A percentile compares a stretch with the other conserved stretches of the same genome.
Conservation (phyloP, 2,797 vertebrate genomes). For the Helicolenus hilgendorfi region DNA sequence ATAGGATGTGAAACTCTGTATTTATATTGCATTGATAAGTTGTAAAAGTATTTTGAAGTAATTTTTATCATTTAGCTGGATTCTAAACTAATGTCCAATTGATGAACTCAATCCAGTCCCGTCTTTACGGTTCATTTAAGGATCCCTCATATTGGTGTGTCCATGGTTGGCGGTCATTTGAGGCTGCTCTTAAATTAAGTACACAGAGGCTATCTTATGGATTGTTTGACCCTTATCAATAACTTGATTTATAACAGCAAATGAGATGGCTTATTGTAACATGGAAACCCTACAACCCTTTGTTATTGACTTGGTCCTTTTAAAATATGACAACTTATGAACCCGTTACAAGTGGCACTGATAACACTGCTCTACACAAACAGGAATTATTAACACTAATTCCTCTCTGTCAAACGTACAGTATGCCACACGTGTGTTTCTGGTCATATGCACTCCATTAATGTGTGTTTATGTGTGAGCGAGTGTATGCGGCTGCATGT, state of each 20-base stretch:
- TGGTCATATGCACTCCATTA: slow-evolving; percentile 1
- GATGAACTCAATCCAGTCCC: not conserved
- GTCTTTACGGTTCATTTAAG: not conserved
- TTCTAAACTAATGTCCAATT: not conserved
- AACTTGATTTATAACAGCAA: not conserved
- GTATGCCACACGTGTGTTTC: not conserved
- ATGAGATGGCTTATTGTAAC: not conserved
- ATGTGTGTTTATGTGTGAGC: not conserved
- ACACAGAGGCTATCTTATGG: not conserved
- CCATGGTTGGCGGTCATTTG: not conserved
- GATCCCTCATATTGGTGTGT: not conserved
- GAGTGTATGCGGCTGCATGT: not conserved
- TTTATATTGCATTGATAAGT: not conserved
- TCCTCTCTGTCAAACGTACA: not conserved
- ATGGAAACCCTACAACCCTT: not conserved
- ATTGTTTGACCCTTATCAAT: not conserved
- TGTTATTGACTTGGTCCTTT: not conserved
- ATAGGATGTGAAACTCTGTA: not conserved
- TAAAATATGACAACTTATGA: not conserved
- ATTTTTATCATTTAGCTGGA: not conserved
- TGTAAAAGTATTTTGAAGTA: no score
- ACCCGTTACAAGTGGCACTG: not conserved
- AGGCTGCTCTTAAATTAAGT: not conserved
- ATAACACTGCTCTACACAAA: not conserved
- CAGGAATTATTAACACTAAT: not conserved